phyloP scores from a whole-genome alignment of 2,888 invertebrate genomes.

The Antitype chi region DNA sequence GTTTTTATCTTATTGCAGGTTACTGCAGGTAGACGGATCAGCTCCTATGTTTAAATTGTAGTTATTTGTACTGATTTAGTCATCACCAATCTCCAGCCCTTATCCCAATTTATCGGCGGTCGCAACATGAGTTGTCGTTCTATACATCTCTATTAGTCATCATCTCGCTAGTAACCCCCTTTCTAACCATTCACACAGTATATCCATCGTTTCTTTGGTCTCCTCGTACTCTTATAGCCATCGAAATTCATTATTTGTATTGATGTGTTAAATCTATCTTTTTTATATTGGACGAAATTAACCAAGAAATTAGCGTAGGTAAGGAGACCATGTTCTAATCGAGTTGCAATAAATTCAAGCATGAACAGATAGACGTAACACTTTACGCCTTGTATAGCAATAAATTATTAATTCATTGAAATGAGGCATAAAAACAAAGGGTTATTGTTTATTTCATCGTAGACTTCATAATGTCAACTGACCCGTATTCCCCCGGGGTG shows the following conservation, averaged over 20 bases:
- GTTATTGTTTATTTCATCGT: slow-evolving; percentile 35
- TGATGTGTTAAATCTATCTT: background rate
- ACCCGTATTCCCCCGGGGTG: slow-evolving; percentile 56
- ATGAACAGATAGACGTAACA: background rate
- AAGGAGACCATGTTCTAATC: background rate
- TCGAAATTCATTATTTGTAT: background rate
- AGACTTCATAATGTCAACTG: slow-evolving; percentile 42
- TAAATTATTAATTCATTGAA: slow-evolving; percentile 41
- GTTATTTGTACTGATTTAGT: background rate
- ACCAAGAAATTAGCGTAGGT: too few species aligned
- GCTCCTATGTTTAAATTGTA: background rate
- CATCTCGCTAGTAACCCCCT: too few species aligned
- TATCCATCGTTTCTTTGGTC: too few species aligned
- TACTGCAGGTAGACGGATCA: background rate
- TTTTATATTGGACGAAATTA: background rate
- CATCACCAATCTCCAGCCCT: too few species aligned
- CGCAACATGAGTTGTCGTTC: too few species aligned
- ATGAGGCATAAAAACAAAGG: slow-evolving; percentile 35
- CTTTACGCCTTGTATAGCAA: slow-evolving; percentile 20
- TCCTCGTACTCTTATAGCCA: too few species aligned
- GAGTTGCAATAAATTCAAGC: slow-evolving; percentile 1
- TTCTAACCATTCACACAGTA: too few species aligned
- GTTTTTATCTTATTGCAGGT: background rate
- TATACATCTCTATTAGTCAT: too few species aligned
- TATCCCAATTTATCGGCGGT: too few species aligned